Evolutionary conservation across 2,113 vertebrate species (phyloP).

Genomic region (Caranx ignobilis): DNA sequence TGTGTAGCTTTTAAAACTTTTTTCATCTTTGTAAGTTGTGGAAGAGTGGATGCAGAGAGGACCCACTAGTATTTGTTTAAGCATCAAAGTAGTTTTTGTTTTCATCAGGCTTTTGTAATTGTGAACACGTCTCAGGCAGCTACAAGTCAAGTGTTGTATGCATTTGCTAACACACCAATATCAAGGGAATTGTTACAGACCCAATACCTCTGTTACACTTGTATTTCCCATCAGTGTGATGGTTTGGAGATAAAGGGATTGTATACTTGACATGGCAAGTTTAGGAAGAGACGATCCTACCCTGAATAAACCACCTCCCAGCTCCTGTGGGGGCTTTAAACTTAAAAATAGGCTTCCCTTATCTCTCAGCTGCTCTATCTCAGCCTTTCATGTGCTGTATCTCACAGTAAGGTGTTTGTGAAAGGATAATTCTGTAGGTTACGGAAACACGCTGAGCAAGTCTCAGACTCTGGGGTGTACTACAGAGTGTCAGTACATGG

Average conservation of each 20-base stretch:
- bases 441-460: constrained; percentile 47
- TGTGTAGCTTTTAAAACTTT: no score
- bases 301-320: constrained; percentile 43
- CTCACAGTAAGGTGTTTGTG: constrained; percentile 44
- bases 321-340: constrained; percentile 54
- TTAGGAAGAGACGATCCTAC: constrained; percentile 37
- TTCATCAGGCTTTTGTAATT: not conserved
- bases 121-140: not conserved
- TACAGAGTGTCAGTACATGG: constrained; percentile 30
- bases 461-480: constrained; percentile 40
- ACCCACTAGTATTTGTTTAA: not conserved
- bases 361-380: constrained; percentile 53
- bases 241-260: constrained; percentile 50
- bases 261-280: constrained; percentile 26
- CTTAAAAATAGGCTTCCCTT: constrained; percentile 54
- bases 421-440: constrained; percentile 59
- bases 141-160: not conserved
- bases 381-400: constrained; percentile 57
- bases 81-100: not conserved
- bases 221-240: constrained; percentile 39
- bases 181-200: constrained; percentile 3
- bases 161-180: constrained; percentile 16
- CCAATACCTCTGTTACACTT: constrained; percentile 15
- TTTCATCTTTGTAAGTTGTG: not conserved
- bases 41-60: not conserved